phyloP scores from a whole-genome alignment of 1,140 invertebrate species.

The Apis florea region DNA sequence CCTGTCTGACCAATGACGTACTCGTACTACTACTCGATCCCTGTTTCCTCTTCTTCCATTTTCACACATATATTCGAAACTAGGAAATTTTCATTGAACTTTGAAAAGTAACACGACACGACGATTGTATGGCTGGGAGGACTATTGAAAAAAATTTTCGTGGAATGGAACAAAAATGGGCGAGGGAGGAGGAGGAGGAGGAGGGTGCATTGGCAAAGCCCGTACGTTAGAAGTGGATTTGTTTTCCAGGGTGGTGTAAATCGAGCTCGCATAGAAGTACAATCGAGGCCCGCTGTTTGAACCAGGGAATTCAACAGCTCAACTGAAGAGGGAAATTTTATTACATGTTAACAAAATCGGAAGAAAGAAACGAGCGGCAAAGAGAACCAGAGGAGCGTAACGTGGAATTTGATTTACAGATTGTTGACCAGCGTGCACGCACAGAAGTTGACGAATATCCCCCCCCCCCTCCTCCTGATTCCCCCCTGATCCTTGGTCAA shows the following conservation, averaged over 20 bases:
- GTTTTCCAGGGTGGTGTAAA: constrained; percentile 4
- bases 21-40: neutral
- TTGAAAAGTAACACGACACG: neutral
- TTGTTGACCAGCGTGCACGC: neutral
- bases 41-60: too few relatives aligned
- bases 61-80: too few relatives aligned
- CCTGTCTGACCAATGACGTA: neutral
- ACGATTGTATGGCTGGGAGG: neutral
- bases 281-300: constrained; percentile 12
- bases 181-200: neutral
- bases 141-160: neutral
- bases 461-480: fast-evolving
- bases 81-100: neutral
- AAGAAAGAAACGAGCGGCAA: neutral
- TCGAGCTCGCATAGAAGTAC: constrained; percentile 10
- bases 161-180: neutral
- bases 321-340: constrained; percentile 12
- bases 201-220: too few relatives aligned
- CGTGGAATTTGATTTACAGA: neutral
- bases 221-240: neutral
- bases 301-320: constrained; percentile 1
- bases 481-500: too few relatives aligned
- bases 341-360: constrained; percentile 16
- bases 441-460: neutral
- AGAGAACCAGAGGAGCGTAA: neutral